Evolutionary conservation across 2,113 vertebrate species (phyloP).

Genomic region (Petroica traversi): DNA sequence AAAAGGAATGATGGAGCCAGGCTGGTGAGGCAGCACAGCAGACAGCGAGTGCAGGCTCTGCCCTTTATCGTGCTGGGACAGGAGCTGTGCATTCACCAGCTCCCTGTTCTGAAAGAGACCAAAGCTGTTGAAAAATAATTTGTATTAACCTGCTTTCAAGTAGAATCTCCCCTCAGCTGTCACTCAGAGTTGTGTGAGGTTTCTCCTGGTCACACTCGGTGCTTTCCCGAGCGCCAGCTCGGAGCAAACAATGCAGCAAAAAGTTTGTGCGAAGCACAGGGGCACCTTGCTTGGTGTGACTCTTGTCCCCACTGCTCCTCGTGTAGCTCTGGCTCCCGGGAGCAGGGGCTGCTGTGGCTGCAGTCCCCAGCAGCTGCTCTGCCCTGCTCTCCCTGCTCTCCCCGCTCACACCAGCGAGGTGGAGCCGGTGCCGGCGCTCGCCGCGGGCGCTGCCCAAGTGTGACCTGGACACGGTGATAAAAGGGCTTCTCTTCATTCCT

Average conservation of each 20-base stretch:
- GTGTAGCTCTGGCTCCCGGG: fast-evolving
- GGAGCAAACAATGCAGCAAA: fast-evolving
- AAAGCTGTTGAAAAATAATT: not conserved
- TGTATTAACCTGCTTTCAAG: not conserved
- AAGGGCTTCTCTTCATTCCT: not conserved
- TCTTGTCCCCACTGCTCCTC: not conserved
- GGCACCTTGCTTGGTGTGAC: fast-evolving
- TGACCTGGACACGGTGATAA: not conserved
- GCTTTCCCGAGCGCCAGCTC: not conserved
- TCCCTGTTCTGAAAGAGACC: not conserved
- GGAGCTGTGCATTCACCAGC: not conserved
- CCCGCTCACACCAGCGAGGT: not conserved
- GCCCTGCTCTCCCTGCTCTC: not conserved
- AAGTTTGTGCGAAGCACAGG: fast-evolving
- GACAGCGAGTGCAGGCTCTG: not conserved
- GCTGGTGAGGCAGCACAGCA: not conserved
- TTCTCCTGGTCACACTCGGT: fast-evolving
- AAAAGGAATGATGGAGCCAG: not conserved
- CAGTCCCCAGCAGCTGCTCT: not conserved
- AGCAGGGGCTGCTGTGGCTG: not conserved
- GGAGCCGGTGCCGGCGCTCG: not conserved
- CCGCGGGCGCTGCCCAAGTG: not conserved
- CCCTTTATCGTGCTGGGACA: not conserved
- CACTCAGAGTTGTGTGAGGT: not conserved
- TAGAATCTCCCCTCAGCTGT: not conserved